Conservation (phyloP, 2,113 vertebrate species). For the Cromileptes altivelis region DNA sequence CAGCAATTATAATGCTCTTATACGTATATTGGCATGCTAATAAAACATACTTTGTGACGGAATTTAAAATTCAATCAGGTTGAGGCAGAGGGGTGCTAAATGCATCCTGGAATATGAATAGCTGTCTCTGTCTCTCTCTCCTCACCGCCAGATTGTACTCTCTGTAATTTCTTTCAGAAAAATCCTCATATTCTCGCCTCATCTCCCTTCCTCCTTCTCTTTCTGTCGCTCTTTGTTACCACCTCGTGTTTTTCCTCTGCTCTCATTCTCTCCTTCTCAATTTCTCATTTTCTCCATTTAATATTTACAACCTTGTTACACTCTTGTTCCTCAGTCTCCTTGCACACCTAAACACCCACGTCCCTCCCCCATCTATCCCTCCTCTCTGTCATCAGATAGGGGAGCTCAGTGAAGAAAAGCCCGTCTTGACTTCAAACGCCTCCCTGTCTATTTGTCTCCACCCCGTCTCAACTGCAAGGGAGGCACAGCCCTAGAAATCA, state of each 20-base stretch:
- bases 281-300: constrained; percentile 68
- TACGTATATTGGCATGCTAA: constrained; percentile 49
- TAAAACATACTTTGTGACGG: constrained; percentile 62
- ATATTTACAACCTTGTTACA: constrained; percentile 70
- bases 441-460: constrained; percentile 74
- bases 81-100: constrained; percentile 46
- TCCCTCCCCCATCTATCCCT: constrained; percentile 29
- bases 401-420: constrained; percentile 69
- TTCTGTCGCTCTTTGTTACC: constrained; percentile 36
- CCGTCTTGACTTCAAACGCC: constrained; percentile 81
- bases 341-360: constrained; percentile 31
- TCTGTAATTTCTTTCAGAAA: constrained; percentile 29
- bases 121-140: constrained; percentile 15
- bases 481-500: constrained; percentile 62
- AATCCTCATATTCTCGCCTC: constrained; percentile 50
- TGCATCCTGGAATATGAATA: constrained; percentile 42
- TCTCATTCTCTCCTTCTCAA: constrained; percentile 25
- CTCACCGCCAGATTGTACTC: not conserved
- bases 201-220: constrained; percentile 14
- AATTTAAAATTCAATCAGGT: constrained; percentile 71
- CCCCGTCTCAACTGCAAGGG: constrained; percentile 62
- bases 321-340: constrained; percentile 41
- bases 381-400: constrained; percentile 74
- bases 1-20: constrained; percentile 57
- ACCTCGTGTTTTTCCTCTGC: constrained; percentile 29